Evolutionary conservation across 2,113 vertebrate species (phyloP), one percentile per base, ranked within the genome.

Genomic region (Thomomys bottae): DNA sequence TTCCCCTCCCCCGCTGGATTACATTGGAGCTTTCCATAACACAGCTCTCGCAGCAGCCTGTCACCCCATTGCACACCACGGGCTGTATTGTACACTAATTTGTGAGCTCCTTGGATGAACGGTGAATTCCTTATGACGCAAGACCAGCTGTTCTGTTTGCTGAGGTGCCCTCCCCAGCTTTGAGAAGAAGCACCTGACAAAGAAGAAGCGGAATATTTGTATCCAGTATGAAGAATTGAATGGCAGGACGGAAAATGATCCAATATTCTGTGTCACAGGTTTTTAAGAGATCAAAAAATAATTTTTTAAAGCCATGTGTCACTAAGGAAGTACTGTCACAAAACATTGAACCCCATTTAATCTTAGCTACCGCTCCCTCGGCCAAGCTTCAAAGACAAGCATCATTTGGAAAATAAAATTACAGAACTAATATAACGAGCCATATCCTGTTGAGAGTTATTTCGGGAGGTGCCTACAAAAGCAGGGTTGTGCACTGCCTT

Each of bases 321-420:
- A 95, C 63, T 91, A 79, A 94, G 45, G 34, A 88, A 82, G 54
- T 66, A 42, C 14, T 61, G 24, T 82, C 85, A 70, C 11, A 75
- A 92, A 95, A 63, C 71, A 86, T 8, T 68, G 85, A 85, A 88
- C 32, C 40, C 66, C 63, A 59, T 86, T 92, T 90, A 86, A 68
- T 93, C 83, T 90, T 72, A 68, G 75, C 84, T 61, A n/a, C 17
- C 40, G 40, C 71, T 95, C 59, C 40, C 67, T 63, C 6, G 68
- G 80, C 57, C 57, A 66, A 66, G 80, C 80, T 95, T 94, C 89
- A 84, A 87, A 94, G 90, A 85, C 84, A 84, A 84, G 45, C 77
- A 84, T 90, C 88, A 84, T 88, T 86, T 91, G 89, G 75, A 92
- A 95, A 96, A 95, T 92, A 96, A 94, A 95, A 93, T 94, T 88